Conservation (phyloP, 2,113 vertebrate species). For the Sinocyclocheilus grahami region DNA sequence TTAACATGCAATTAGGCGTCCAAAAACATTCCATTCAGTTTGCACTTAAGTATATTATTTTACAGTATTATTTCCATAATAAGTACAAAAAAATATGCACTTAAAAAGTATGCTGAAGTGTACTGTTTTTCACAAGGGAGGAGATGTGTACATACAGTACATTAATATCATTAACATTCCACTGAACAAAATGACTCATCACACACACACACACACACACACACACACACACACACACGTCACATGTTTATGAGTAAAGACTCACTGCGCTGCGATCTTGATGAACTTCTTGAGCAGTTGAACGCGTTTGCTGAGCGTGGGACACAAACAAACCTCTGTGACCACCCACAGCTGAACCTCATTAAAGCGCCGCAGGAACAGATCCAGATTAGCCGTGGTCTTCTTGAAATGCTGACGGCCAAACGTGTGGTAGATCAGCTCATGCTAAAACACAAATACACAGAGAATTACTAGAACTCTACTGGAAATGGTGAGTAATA, state of each 20-base stretch:
- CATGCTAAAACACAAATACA: conserved; percentile 77
- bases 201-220: neutral
- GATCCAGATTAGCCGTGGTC: conserved; percentile 95
- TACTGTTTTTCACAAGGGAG: too few relatives aligned
- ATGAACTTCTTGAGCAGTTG: conserved; percentile 99
- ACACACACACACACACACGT: neutral
- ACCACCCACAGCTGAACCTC: conserved; percentile 99
- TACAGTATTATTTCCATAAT: too few relatives aligned
- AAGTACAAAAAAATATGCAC: too few relatives aligned
- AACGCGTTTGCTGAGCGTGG: conserved; percentile 94
- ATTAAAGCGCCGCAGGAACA: conserved; percentile 96
- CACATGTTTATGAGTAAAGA: neutral
- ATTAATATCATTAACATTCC: too few relatives aligned
- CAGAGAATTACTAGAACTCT: neutral
- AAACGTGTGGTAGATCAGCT: conserved; percentile 95
- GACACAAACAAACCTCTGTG: conserved; percentile 93
- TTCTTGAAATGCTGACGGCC: conserved; percentile 93
- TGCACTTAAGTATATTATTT: too few relatives aligned
- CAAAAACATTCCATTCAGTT: too few relatives aligned
- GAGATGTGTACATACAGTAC: too few relatives aligned
- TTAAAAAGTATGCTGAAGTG: too few relatives aligned
- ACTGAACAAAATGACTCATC: too few relatives aligned
- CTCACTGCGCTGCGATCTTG: conserved; percentile 98
- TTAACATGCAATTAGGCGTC: too few relatives aligned
- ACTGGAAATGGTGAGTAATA: neutral